Evolutionary conservation across 1,140 invertebrate species (phyloP).

Genomic region (Bicyclus anynana): DNA sequence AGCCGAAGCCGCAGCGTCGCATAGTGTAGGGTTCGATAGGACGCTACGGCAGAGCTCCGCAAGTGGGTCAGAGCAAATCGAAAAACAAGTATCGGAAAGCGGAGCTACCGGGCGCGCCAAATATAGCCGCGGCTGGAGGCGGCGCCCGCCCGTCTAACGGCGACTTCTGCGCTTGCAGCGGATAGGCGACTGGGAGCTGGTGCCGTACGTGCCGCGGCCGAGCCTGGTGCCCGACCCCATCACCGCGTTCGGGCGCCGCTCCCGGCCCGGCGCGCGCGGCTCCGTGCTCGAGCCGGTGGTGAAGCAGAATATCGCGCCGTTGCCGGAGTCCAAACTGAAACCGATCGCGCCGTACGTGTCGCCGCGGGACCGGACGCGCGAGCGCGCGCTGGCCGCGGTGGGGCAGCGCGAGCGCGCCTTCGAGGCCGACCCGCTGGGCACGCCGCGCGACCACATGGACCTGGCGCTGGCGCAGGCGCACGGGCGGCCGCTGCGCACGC

Average conservation of each 20-base stretch:
- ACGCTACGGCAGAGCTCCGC: constrained; percentile 44
- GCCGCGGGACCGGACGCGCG: constrained; percentile 79
- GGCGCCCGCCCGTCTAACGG: constrained; percentile 64
- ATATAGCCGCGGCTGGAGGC: constrained; percentile 73
- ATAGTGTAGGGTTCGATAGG: constrained; percentile 38
- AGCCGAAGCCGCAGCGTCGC: constrained; percentile 22
- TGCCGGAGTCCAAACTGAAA: constrained; percentile 75
- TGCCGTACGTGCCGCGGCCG: constrained; percentile 88
- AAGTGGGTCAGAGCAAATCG: constrained; percentile 65
- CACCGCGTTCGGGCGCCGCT: constrained; percentile 85
- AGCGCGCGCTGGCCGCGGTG: constrained; percentile 77
- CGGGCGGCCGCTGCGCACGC: constrained; percentile 66
- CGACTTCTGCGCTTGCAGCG: constrained; percentile 82
- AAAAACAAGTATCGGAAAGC: constrained; percentile 60
- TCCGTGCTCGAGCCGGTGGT: constrained; percentile 66
- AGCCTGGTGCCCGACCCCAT: constrained; percentile 88
- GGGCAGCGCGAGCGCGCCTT: constrained; percentile 76
- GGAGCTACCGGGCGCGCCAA: constrained; percentile 69
- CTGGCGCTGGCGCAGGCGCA: constrained; percentile 79
- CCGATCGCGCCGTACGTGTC: constrained; percentile 81
- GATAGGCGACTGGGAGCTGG: constrained; percentile 90
- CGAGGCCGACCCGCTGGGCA: constrained; percentile 76
- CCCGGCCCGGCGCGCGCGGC: constrained; percentile 56
- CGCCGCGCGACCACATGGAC: constrained; percentile 80
- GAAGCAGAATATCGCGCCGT: constrained; percentile 77